Base-by-base conservation (phyloP, 2,113 vertebrate genomes). In the Aphelocoma coerulescens region DNA sequence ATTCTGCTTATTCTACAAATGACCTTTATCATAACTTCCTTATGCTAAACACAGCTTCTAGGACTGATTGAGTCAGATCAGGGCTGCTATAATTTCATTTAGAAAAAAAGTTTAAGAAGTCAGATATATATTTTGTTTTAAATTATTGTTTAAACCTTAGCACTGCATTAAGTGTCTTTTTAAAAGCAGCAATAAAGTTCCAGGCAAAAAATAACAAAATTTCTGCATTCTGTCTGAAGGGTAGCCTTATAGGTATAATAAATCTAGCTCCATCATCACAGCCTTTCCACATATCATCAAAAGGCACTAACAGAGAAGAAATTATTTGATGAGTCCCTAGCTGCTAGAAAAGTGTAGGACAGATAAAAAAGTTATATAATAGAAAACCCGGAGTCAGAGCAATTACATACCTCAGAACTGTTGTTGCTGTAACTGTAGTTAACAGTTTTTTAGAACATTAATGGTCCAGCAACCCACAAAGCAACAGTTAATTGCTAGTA, bases 401-500 rank as follows among this genome's bases (percentile, higher is more conserved):
- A 39, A 93, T 85, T 23, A 32, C 18, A 21, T 18, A 80, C 20
- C 26, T 88, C 41, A 85, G 52, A 91, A 68, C 63, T 76, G 46
- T 21, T 73, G 27, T 28, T 89, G 17, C 32, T 81, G 11, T 32
- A 94, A 16, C 59, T 91, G 94, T 87, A 91, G 74, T 92, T 95
- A 94, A 61, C 78, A 94, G 61, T 94, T 85, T 95, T 49, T 84
- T 91, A 72, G 51, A 91, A 16, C 37, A 78, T 91, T 94, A 95
- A 78, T 55, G 77, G 74, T 46, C 81, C 83, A 72, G 52, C 88
- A 91, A 83, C 52, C 77, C 97, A 94, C 63, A 96, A 96, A 93
- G 52, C 90, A 89, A 74, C 35, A 86, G 67, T 75, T 96, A 94
- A 95, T 94, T 96, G 65, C 37, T 63, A 46, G 37, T 72, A 93